Percentiles rank a stretch among this genome's conserved stretches.
Conservation (phyloP, 2,797 vertebrate genomes). For the Leucoraja ocellata region DNA sequence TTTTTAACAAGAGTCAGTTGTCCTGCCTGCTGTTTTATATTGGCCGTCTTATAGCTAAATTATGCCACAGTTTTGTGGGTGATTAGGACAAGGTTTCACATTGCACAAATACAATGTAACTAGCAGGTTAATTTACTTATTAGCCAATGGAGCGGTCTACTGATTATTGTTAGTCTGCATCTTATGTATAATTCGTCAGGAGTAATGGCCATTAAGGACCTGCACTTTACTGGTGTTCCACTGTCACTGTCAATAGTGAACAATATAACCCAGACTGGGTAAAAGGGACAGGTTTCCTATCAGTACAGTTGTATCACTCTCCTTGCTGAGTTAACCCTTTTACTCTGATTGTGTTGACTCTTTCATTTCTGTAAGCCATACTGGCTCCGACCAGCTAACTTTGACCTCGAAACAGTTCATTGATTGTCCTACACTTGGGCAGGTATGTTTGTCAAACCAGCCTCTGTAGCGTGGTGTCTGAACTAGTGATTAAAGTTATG, state of each 20-base stretch:
- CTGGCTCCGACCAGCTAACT: too few relatives aligned
- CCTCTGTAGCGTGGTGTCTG: background rate
- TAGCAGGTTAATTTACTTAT: background rate
- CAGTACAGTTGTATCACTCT: too few relatives aligned
- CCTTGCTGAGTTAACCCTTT: too few relatives aligned
- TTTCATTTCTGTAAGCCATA: too few relatives aligned
- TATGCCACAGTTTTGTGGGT: too few relatives aligned
- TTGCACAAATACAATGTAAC: background rate
- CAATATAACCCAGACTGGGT: background rate
- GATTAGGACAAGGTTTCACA: background rate
- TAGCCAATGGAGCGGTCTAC: background rate
- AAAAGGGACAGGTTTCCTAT: too few relatives aligned
- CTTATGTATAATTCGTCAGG: background rate
- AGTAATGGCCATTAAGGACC: background rate
- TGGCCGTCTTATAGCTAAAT: background rate
- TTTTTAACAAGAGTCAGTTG: constrained; percentile 7
- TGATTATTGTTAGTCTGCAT: background rate
- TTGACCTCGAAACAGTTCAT: too few relatives aligned
- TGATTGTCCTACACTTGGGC: background rate
- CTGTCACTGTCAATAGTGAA: background rate
- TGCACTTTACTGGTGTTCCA: background rate
- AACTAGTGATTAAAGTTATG: background rate
- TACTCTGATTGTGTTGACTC: too few relatives aligned
- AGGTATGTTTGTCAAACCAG: background rate
- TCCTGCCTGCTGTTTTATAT: background rate